These are phyloP conservation scores for Poicephalus gulielmi DNA, from an alignment of 2,113 vertebrate species.

Conservation along the genomic window DNA sequence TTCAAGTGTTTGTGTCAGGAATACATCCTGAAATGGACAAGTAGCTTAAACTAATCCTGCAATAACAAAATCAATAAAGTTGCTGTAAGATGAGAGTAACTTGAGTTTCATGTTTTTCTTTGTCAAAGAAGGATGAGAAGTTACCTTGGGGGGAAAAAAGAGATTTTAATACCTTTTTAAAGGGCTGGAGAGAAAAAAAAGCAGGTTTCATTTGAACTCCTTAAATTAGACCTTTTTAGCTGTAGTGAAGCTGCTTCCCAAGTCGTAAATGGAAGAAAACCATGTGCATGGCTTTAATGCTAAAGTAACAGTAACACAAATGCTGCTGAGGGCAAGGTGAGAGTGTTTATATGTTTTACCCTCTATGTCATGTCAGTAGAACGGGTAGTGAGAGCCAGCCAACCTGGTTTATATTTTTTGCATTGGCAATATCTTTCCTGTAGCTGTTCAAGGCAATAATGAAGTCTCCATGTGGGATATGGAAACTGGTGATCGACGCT, in stretches of 20 bases:
- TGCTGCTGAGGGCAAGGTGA: not conserved
- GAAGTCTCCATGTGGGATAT: constrained; percentile 99
- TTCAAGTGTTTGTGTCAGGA: not conserved
- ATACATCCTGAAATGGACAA: not conserved
- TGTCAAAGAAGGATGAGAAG: not conserved
- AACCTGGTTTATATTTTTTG: not conserved
- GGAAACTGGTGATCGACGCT: constrained; percentile 95
- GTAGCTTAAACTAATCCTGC: not conserved
- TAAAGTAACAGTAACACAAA: not conserved
- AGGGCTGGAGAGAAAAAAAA: not conserved
- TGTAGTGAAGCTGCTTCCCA: not conserved
- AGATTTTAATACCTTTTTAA: not conserved
- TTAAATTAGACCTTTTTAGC: not conserved
- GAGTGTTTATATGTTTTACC: not conserved
- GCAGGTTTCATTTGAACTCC: not conserved
- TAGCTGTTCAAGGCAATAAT: constrained; percentile 97
- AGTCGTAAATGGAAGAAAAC: not conserved
- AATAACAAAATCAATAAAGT: not conserved
- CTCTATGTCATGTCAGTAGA: not conserved
- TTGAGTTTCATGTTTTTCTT: not conserved
- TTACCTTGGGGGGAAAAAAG: not conserved
- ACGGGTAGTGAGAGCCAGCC: not conserved
- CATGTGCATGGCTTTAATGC: not conserved
- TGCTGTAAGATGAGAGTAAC: not conserved
- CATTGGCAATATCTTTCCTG: constrained; percentile 2